Evolutionary conservation across 2,113 vertebrate species (phyloP).

Genomic region (Cochlearius cochlearius): DNA sequence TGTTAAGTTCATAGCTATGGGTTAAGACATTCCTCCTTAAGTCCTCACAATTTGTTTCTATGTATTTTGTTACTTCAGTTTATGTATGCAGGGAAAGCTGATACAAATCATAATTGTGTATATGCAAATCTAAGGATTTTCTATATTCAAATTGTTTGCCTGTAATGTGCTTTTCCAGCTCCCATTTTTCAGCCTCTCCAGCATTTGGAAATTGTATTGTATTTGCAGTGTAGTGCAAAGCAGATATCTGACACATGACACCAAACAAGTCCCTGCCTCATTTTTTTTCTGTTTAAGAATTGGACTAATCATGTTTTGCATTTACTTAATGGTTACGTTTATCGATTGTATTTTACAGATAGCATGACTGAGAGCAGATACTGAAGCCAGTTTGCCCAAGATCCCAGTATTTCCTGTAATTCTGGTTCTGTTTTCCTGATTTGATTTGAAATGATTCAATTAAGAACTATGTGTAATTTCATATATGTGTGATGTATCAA

Average conservation of each 20-base stretch:
- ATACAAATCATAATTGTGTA: not conserved
- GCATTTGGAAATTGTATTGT: not conserved
- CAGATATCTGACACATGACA: not conserved
- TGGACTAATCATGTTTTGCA: not conserved
- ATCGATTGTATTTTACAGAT: not conserved
- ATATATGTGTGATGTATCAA: constrained; percentile 24
- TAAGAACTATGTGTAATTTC: constrained; percentile 28
- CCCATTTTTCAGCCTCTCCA: not conserved
- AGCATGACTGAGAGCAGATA: constrained; percentile 5
- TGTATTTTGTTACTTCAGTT: not conserved
- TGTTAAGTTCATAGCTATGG: not conserved
- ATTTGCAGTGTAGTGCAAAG: not conserved
- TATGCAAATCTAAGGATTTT: not conserved
- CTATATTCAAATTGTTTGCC: not conserved
- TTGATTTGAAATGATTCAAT: constrained; percentile 46
- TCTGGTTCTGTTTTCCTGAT: constrained; percentile 53
- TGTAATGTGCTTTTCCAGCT: not conserved
- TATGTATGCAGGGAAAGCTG: not conserved
- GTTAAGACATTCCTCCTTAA: not conserved
- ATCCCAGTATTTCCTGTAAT: constrained; percentile 50
- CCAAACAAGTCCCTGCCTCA: not conserved
- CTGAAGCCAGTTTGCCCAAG: constrained; percentile 15
- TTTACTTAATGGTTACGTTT: constrained; percentile 21
- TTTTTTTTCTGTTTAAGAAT: not conserved
- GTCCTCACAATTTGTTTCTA: not conserved